Conservation (phyloP, 2,113 vertebrate species). For the Ammodytes dubius region DNA sequence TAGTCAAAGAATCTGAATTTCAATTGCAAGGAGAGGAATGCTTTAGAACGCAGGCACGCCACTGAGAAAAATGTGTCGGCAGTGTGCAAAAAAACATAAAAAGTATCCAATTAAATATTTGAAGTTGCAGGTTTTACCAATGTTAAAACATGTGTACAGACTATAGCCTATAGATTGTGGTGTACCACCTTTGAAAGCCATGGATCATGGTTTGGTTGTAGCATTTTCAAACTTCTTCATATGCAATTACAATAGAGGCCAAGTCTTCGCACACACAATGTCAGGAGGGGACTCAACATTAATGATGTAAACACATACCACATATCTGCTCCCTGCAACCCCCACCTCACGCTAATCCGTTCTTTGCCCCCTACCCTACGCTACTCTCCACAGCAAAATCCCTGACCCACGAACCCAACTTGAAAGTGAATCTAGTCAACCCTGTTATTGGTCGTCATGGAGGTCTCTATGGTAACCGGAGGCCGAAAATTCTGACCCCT, state of each 20-base stretch:
- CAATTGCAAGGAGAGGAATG: slow-evolving; percentile 60
- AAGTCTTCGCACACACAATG: not conserved
- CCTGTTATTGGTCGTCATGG: slow-evolving; percentile 71
- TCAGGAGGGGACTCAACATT: slow-evolving; percentile 11
- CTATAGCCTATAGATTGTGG: too few relatives aligned
- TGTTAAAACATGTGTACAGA: not conserved
- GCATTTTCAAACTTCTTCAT: not conserved
- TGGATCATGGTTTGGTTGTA: not conserved
- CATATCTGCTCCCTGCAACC: slow-evolving; percentile 17
- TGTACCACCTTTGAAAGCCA: not conserved
- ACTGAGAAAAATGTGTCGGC: slow-evolving; percentile 1
- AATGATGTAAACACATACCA: slow-evolving; percentile 48
- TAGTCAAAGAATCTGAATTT: slow-evolving; percentile 70
- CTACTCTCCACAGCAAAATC: slow-evolving; percentile 37
- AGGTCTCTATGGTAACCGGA: slow-evolving; percentile 77
- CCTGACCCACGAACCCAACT: slow-evolving; percentile 44
- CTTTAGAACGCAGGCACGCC: slow-evolving; percentile 29
- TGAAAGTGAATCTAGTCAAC: slow-evolving; percentile 60
- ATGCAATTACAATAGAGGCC: too few relatives aligned
- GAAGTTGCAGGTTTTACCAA: not conserved
- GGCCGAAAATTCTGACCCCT: slow-evolving; percentile 67
- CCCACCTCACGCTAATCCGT: slow-evolving; percentile 41
- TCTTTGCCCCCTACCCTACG: slow-evolving; percentile 14
- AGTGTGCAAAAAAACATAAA: not conserved
- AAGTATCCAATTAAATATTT: not conserved